phyloP scores from a whole-genome alignment of 1,140 invertebrate genomes.

The Ruditapes philippinarum region DNA sequence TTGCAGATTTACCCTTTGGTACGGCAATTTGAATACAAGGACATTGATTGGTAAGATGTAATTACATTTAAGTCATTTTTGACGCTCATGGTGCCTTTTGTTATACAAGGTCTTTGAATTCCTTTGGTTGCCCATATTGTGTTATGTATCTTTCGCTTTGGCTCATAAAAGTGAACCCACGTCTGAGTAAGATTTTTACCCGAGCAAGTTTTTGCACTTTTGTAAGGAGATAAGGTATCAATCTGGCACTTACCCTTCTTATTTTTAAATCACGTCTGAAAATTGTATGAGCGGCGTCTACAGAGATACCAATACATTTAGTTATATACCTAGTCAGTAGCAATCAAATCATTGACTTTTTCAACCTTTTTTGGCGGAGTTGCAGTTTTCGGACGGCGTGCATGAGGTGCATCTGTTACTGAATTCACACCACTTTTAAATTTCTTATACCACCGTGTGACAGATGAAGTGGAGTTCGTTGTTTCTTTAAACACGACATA shows the following conservation, averaged over 20 bases:
- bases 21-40: not conserved
- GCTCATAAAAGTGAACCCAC: not conserved
- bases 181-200: not conserved
- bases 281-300: not conserved
- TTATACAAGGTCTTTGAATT: not conserved
- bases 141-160: not conserved
- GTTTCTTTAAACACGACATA: not conserved
- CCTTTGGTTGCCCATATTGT: slow-evolving; percentile 2
- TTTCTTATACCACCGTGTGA: not conserved
- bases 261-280: not conserved
- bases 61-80: not conserved
- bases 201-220: not conserved
- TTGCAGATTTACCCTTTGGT: slow-evolving; percentile 1
- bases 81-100: slow-evolving; percentile 16
- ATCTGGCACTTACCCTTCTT: not conserved
- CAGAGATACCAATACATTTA: not conserved
- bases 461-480: not conserved
- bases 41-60: not conserved
- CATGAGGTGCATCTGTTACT: not conserved
- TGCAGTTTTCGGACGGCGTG: not conserved
- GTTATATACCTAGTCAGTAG: not conserved
- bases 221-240: not conserved
- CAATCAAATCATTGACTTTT: not conserved
- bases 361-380: not conserved
- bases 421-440: not conserved